Conservation (phyloP, 2,113 vertebrate genomes). For the Protobothrops flavoviridis region DNA sequence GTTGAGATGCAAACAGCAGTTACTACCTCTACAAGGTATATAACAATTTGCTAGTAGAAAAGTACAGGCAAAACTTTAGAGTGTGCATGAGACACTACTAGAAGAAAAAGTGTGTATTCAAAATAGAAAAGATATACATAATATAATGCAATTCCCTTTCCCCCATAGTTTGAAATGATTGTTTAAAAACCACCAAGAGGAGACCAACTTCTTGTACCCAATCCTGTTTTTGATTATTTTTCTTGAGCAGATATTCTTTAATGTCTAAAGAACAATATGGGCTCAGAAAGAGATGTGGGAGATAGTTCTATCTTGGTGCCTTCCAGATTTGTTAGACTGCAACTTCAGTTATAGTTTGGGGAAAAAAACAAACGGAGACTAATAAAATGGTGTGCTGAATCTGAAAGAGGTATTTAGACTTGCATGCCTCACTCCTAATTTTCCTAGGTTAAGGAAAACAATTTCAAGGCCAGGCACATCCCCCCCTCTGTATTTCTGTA, state of each 20-base stretch:
- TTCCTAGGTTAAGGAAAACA: not conserved
- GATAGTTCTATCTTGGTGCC: not conserved
- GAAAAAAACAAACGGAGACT: not conserved
- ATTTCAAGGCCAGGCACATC: not conserved
- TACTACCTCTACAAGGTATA: not conserved
- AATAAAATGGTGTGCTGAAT: not conserved
- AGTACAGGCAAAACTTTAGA: rapidly evolving
- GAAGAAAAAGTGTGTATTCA: not conserved
- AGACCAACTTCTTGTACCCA: not conserved
- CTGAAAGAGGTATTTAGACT: not conserved
- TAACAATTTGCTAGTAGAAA: not conserved
- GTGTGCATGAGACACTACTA: not conserved
- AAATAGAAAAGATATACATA: not conserved
- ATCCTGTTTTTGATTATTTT: not conserved
- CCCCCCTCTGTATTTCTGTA: not conserved
- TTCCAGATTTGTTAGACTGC: not conserved
- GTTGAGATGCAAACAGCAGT: not conserved
- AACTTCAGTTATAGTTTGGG: not conserved
- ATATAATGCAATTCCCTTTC: not conserved
- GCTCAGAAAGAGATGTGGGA: not conserved
- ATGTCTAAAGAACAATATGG: not conserved
- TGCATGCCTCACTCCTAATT: not conserved
- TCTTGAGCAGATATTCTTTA: not conserved
- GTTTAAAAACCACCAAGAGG: not conserved
- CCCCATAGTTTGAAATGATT: not conserved